Evolutionary conservation across 2,888 invertebrate species (phyloP).

Genomic region (Chromoteleia sp.): DNA sequence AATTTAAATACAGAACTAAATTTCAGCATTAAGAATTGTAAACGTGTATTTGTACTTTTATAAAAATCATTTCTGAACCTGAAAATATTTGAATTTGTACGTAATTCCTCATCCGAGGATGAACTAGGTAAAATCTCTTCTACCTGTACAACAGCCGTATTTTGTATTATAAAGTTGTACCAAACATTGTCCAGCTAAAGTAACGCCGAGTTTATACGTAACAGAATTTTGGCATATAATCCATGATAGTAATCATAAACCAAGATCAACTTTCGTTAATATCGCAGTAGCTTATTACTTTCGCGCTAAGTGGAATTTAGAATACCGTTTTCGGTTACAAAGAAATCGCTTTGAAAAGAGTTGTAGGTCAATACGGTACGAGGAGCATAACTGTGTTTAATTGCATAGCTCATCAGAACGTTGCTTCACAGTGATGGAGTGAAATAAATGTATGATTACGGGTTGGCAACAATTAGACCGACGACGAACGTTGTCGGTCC

Average conservation of each 20-base stretch:
- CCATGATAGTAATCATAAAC: constrained; percentile 9
- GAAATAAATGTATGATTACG: constrained; percentile 33
- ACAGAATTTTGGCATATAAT: no score
- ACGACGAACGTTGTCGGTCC: not conserved
- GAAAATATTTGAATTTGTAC: no score
- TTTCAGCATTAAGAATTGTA: no score
- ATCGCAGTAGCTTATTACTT: constrained; percentile 26
- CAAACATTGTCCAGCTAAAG: no score
- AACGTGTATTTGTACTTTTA: no score
- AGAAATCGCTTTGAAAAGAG: constrained; percentile 37
- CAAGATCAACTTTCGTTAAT: constrained; percentile 26
- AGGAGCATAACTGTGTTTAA: constrained; percentile 64
- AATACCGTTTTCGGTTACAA: constrained; percentile 42
- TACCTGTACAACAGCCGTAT: no score
- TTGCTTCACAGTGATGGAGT: constrained; percentile 25
- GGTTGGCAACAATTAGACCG: constrained; percentile 19
- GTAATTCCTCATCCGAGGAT: no score
- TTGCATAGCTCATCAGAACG: constrained; percentile 46
- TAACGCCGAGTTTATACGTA: no score
- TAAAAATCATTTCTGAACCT: no score
- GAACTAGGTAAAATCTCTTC: no score
- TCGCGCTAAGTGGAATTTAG: constrained; percentile 17
- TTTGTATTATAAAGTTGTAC: no score
- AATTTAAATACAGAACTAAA: no score
- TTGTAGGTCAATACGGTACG: constrained; percentile 48